phyloP scores from a whole-genome alignment of 1,140 invertebrate species.

The Ericerus pela region DNA sequence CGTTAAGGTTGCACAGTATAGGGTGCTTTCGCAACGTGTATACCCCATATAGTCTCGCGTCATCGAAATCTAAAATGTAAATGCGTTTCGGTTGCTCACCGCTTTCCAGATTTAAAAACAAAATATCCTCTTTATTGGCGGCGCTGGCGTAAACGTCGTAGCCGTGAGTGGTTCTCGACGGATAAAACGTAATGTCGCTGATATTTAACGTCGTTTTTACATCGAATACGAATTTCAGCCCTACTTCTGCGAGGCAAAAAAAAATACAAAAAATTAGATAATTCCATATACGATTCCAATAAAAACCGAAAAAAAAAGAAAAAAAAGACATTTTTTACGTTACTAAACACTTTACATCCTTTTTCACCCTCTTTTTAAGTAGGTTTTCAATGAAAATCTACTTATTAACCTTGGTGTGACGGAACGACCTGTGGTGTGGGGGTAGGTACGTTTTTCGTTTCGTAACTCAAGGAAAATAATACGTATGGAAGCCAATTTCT shows the following conservation, averaged over 20 bases:
- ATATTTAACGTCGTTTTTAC: constrained; percentile 62
- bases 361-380: no score
- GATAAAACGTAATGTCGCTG: constrained; percentile 62
- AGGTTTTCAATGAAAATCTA: background rate
- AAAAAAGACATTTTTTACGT: background rate
- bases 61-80: background rate
- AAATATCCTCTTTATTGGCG: constrained; percentile 55
- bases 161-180: constrained; percentile 53
- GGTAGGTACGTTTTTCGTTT: no score
- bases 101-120: constrained; percentile 56
- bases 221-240: constrained; percentile 55
- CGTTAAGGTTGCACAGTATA: no score
- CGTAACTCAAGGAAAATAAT: no score
- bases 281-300: background rate
- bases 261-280: background rate
- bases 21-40: no score
- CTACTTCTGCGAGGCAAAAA: constrained; percentile 36
- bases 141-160: constrained; percentile 63
- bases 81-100: constrained; percentile 32
- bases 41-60: no score
- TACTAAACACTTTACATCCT: no score
- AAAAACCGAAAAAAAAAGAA: no score
- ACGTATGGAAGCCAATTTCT: no score
- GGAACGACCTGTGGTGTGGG: no score
- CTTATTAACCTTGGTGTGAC: no score